A percentile compares a stretch with the other conserved stretches of the same genome.
phyloP scores from a whole-genome alignment of 2,113 vertebrate species.

The Ramphastos sulfuratus region DNA sequence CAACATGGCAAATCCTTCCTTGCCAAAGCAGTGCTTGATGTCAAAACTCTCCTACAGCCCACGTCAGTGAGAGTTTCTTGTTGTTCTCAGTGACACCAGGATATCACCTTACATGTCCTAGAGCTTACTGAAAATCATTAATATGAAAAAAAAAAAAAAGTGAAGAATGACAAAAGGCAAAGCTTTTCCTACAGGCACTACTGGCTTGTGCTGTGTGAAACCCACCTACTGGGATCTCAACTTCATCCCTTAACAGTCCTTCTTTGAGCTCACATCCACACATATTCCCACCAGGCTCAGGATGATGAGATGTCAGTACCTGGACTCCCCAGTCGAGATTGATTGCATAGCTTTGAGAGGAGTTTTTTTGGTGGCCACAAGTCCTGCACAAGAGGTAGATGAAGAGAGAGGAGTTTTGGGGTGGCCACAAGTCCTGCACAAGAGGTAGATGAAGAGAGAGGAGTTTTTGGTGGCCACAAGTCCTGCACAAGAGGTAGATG shows the following conservation, averaged over 20 bases:
- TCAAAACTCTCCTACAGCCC: neutral
- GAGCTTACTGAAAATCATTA: neutral
- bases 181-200: neutral
- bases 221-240: neutral
- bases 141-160: neutral
- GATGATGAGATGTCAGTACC: neutral
- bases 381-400: neutral
- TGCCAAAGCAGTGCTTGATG: neutral
- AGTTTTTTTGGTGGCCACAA: neutral
- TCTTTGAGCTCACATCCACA: neutral
- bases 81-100: neutral
- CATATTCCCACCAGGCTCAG: neutral
- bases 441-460: neutral
- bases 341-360: neutral
- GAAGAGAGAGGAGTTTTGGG: neutral
- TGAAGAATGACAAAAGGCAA: neutral
- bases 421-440: neutral
- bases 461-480: neutral
- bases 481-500: neutral
- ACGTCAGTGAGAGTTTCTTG: neutral
- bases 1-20: neutral
- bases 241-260: neutral
- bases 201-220: neutral
- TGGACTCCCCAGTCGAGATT: fast-evolving
- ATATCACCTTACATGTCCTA: neutral